A percentile compares a stretch with the other conserved stretches of the same genome.
phyloP scores from a whole-genome alignment of 2,888 invertebrate species.

The Nudaria mundana region DNA sequence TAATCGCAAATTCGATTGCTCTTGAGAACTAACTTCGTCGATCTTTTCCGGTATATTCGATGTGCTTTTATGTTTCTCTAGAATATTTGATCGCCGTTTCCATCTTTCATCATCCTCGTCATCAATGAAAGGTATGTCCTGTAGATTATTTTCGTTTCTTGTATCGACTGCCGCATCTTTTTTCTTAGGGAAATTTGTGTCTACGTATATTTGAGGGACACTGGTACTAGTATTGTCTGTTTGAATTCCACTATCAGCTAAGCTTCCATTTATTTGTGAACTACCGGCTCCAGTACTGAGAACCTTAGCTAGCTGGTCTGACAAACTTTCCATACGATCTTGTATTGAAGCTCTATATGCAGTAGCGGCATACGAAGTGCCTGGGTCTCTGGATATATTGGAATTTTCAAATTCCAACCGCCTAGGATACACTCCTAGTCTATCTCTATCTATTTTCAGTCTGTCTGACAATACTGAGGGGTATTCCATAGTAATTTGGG shows the following conservation, averaged over 20 bases:
- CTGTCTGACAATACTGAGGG: constrained; percentile 72
- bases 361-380: constrained; percentile 62
- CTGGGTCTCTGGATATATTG: constrained; percentile 54
- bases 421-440: constrained; percentile 55
- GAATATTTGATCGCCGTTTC: constrained; percentile 48
- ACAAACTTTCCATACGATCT: constrained; percentile 65
- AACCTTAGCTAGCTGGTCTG: constrained; percentile 71
- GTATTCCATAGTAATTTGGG: constrained; percentile 57
- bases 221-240: constrained; percentile 74
- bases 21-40: constrained; percentile 57
- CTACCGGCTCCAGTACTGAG: constrained; percentile 70
- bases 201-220: constrained; percentile 69
- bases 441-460: constrained; percentile 62
- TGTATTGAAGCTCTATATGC: constrained; percentile 56
- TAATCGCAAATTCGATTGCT: constrained; percentile 57
- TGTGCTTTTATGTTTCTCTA: constrained; percentile 71
- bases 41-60: constrained; percentile 70
- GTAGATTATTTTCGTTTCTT: constrained; percentile 69
- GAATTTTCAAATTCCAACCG: constrained; percentile 70
- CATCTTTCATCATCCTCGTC: constrained; percentile 58
- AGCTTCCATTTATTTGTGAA: constrained; percentile 70
- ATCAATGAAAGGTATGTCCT: constrained; percentile 75
- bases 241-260: constrained; percentile 74
- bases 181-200: constrained; percentile 45
- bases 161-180: constrained; percentile 74